Conservation (phyloP, 2,888 invertebrate species). For the Crossocerus cetratus region DNA sequence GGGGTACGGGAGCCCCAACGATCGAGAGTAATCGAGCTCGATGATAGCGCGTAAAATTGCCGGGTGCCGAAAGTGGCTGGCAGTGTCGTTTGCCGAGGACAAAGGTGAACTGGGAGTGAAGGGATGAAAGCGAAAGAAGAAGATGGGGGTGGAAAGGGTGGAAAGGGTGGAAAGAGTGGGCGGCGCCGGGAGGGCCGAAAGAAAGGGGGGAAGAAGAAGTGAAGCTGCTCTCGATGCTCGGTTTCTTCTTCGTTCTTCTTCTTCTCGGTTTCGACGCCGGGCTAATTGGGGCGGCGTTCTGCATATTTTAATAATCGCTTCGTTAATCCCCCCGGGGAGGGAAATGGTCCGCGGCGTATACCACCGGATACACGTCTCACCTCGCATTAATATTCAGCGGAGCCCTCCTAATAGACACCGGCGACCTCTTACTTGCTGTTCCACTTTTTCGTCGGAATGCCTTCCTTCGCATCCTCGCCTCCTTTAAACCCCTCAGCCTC, state of each 20-base stretch:
- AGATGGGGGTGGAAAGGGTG: not conserved
- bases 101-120: not conserved
- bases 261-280: slow-evolving; percentile 39
- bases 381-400: slow-evolving; percentile 58
- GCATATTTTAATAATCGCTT: slow-evolving; percentile 60
- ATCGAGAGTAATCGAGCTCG: slow-evolving; percentile 21
- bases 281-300: slow-evolving; percentile 51
- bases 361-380: slow-evolving; percentile 37
- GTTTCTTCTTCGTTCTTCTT: not conserved
- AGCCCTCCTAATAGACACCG: slow-evolving; percentile 50
- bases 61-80: slow-evolving; percentile 15
- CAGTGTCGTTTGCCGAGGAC: not conserved
- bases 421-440: slow-evolving; percentile 37
- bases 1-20: not conserved
- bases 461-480: not conserved
- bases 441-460: slow-evolving; percentile 30
- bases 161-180: too few species aligned
- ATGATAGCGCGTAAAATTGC: slow-evolving; percentile 27
- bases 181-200: too few species aligned
- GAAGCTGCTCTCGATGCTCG: too few species aligned
- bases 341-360: slow-evolving; percentile 16
- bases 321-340: slow-evolving; percentile 46
- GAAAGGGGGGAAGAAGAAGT: too few species aligned
- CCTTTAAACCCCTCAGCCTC: too few species aligned
- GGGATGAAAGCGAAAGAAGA: not conserved